A percentile compares a stretch with the other conserved stretches of the same genome.
Evolutionary conservation across 2,113 vertebrate species (phyloP).

Genomic region (Cyanoramphus novaezelandiae): DNA sequence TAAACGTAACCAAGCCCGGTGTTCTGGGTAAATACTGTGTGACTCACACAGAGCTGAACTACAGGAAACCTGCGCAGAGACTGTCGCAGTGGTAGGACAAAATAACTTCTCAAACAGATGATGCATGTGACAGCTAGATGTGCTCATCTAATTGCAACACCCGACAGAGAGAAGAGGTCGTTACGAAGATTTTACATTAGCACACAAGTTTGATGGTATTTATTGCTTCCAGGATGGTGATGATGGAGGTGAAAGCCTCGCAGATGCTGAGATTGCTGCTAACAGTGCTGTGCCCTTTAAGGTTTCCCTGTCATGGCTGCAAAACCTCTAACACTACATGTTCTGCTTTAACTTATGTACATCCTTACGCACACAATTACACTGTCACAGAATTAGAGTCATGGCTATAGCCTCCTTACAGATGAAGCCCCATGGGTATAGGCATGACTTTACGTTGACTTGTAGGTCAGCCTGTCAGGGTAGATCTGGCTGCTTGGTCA

Average conservation of each 20-base stretch:
- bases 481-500: not conserved
- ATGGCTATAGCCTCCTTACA: not conserved
- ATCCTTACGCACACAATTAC: not conserved
- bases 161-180: not conserved
- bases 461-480: not conserved
- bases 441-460: not conserved
- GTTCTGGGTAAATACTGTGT: not conserved
- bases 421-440: not conserved
- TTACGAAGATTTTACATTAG: not conserved
- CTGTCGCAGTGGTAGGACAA: not conserved
- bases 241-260: not conserved
- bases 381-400: not conserved
- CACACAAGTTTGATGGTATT: not conserved
- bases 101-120: conserved; percentile 9
- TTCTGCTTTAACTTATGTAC: not conserved
- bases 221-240: not conserved
- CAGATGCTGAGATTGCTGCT: not conserved
- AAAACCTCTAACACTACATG: not conserved
- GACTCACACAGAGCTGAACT: conserved; percentile 5
- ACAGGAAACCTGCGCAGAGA: not conserved
- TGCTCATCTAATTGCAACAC: conserved; percentile 46
- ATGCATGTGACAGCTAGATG: conserved; percentile 12
- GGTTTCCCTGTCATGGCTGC: not conserved
- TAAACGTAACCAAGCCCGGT: not conserved
- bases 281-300: not conserved